Evolutionary conservation across 2,888 invertebrate genomes (phyloP), one percentile per base, ranked within the genome.

Genomic region (Leptopilina syphax): DNA sequence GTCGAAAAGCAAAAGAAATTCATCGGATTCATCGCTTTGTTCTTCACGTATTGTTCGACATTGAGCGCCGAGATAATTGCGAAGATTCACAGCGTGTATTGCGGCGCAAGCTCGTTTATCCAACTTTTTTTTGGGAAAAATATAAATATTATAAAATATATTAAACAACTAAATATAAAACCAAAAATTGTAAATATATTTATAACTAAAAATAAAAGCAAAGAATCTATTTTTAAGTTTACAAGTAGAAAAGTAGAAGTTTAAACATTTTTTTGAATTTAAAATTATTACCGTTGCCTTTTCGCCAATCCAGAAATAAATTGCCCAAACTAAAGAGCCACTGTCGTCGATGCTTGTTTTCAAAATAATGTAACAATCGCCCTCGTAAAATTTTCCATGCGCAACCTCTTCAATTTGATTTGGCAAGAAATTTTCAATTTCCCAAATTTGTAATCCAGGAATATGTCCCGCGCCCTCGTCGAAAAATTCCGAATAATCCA

Each of bases 241-340:
- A 34, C 0, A 34, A 34, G 3, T 4, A 34, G 3, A 34, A 34
- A 3, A 34, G 34, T 34, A 34, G 34, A 3, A 34, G 34, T 34
- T 34, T 34, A 2, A 34, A 34, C 4, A 34, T 4, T 34, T 34
- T 34, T 44, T 77, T 50, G 12, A 78, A 92, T n/a, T n/a, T n/a
- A 57, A 57, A 57, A 12, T 57, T 34, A 93, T 94, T 93, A 98
- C 96, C 12, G 98, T 96, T 3, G 98, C 97, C 89, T 97, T 96
- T 82, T 96, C 97, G 54, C 99, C 99, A 88, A 99, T 99, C 99
- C 99, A 99, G 92, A 99, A 99, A 93, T 96, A 99, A 88, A 99
- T 99, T 87, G 98, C 96, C 98, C 99, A 99, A 79, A 95, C 94
- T 7, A 99, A 92, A 79, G 96, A 96, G 12, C 97, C 96, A 87